Base-by-base conservation (phyloP, 1,140 invertebrate species). In the Lineus longissimus region DNA sequence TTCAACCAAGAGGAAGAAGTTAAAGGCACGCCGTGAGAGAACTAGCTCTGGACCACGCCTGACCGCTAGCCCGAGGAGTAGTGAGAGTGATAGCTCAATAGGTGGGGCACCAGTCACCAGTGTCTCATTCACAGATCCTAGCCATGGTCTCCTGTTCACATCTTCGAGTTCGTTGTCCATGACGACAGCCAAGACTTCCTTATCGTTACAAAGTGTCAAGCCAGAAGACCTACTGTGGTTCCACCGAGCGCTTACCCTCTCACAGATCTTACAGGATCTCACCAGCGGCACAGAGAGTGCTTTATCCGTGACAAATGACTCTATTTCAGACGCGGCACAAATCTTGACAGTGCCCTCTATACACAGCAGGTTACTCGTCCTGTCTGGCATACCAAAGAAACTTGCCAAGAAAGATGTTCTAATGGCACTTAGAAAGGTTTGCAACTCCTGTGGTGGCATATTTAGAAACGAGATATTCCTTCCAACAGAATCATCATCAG, bases 151-250 rank as follows among this genome's bases (percentile, higher is more conserved):
- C n/a, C n/a, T 27, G 4, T 19, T 23, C n/a, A 7, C 47, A 27
- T 23, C 19, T 27, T 23, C 19, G 9, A 23, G n/a, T 9, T 23
- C 19, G 4, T 4, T 27, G n/a, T 19, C 47, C 25, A n/a, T n/a
- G 6, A n/a, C 47, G 47, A 9, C 47, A 9, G n/a, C 25, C n/a
- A 27, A 27, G 25, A 51, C 6, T 51, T 51, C 47, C 47, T 23
- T 19, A 19, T 51, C 47, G 63, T 7, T 36, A 29, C 31, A 54
- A 47, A 15, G 15, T 29, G 59, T 64, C 13, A 80, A 79, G 63
- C 67, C 74, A 15, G 80, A 81, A 60, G 77, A 80, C 25, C 68
- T 75, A 51, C 59, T 78, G 0, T 81, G 80, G 80, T 77, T 81
- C 45, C 73, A 79, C 33, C 65, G 74, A 15, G 73, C 75, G 11